A percentile compares a stretch with the other conserved stretches of the same genome.
These are phyloP conservation scores for Bambusicola thoracicus DNA, from an alignment of 2,113 vertebrate genomes.

Conservation along the genomic window DNA sequence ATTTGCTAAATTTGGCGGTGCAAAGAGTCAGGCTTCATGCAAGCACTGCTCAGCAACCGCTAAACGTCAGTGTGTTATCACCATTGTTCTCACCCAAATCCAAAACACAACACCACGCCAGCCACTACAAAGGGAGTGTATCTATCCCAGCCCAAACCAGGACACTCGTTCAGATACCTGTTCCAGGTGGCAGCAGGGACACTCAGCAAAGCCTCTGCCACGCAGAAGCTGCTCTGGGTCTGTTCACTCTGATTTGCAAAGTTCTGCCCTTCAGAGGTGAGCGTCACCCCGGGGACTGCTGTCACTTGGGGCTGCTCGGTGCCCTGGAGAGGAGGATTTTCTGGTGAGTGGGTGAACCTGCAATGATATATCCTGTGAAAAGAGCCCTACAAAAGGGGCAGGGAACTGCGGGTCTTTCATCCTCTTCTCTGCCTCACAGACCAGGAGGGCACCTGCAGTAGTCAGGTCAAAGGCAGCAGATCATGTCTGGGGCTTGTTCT, in stretches of 20 bases:
- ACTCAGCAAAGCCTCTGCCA: neutral
- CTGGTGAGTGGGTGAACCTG: neutral
- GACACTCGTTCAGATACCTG: neutral
- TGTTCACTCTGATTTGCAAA: neutral
- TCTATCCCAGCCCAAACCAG: neutral
- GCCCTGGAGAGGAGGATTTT: neutral
- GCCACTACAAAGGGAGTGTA: neutral
- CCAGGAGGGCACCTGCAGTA: neutral
- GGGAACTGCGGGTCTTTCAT: neutral
- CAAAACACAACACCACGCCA: neutral
- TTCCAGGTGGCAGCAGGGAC: neutral
- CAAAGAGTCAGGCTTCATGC: accelerated
- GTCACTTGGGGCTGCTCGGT: neutral
- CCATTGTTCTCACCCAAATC: neutral
- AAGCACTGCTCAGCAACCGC: neutral
- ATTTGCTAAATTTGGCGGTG: neutral
- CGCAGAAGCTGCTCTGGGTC: neutral
- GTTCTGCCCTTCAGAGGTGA: neutral
- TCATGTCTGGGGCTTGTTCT: neutral
- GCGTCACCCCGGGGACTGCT: neutral
- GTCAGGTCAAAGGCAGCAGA: neutral
- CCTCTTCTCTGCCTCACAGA: neutral
- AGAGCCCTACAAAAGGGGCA: neutral
- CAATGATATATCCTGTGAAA: neutral
- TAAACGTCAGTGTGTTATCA: neutral